These are phyloP conservation scores for Trichonephila clavata DNA, from an alignment of 1,140 invertebrate species.

Conservation along the genomic window DNA sequence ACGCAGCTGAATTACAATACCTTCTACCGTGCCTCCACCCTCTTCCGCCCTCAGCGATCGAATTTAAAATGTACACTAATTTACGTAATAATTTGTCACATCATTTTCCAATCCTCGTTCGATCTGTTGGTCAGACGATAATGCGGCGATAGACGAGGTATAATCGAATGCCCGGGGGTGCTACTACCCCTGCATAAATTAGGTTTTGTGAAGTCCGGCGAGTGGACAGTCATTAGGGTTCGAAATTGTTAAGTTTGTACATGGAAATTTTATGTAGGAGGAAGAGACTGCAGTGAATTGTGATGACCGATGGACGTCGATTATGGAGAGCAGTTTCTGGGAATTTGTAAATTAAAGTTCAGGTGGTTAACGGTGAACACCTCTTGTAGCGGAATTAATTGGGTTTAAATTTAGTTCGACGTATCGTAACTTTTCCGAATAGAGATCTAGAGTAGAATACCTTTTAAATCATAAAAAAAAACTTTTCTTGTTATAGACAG, in stretches of 20 bases:
- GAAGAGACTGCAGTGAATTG: neutral
- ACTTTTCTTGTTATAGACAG: too few relatives aligned
- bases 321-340: neutral
- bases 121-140: conserved; percentile 40
- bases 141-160: neutral
- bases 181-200: neutral
- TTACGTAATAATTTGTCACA: conserved; percentile 57
- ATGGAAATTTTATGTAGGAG: neutral
- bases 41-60: neutral
- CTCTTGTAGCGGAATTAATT: neutral
- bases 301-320: neutral
- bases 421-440: too few relatives aligned
- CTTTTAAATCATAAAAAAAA: too few relatives aligned
- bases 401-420: too few relatives aligned
- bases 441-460: too few relatives aligned
- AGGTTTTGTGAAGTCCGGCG: neutral
- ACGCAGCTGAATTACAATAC: neutral
- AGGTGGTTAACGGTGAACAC: neutral
- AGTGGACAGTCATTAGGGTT: neutral
- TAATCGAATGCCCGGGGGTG: neutral
- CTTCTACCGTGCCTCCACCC: too few relatives aligned
- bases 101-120: conserved; percentile 40
- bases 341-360: conserved; percentile 1
- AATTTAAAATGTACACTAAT: conserved; percentile 68
- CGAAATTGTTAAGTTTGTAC: neutral